Conservation (phyloP, 92 coral and sea anemone genomes). For the Parazoanthus darwini region DNA sequence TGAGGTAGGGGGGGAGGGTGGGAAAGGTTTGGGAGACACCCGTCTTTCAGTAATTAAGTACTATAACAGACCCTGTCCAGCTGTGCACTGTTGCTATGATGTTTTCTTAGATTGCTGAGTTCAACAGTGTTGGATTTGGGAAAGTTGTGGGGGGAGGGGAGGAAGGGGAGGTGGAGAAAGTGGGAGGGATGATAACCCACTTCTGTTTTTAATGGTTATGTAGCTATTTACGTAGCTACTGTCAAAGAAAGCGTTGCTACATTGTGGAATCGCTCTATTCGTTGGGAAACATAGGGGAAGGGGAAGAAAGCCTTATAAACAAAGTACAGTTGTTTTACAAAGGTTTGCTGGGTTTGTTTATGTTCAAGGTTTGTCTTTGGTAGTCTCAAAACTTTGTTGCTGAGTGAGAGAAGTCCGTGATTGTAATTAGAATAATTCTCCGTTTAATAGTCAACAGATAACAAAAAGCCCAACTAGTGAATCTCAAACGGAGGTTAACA, state of each 20-base stretch:
- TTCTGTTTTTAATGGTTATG: not conserved
- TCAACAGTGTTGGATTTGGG: not conserved
- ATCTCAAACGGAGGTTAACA: too few species aligned
- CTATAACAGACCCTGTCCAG: not conserved
- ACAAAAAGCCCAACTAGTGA: too few species aligned
- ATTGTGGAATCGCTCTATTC: not conserved
- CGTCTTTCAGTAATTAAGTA: not conserved
- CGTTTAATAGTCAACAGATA: too few species aligned
- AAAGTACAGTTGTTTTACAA: too few species aligned
- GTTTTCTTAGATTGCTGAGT: not conserved
- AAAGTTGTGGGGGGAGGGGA: not conserved
- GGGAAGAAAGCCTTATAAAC: too few species aligned
- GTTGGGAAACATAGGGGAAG: too few species aligned
- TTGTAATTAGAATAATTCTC: too few species aligned
- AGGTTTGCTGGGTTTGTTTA: too few species aligned
- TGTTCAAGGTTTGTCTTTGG: too few species aligned
- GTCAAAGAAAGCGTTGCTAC: not conserved
- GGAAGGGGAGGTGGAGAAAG: not conserved
- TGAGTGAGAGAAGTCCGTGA: too few species aligned
- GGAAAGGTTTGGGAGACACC: not conserved
- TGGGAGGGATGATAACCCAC: not conserved
- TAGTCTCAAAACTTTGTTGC: too few species aligned
- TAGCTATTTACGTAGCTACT: not conserved
- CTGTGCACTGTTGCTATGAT: not conserved
- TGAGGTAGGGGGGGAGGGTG: conserved; percentile 9